Evolutionary conservation across 1,140 invertebrate genomes (phyloP), one percentile per base, ranked within the genome.

Genomic region (Diabrotica virgifera): DNA sequence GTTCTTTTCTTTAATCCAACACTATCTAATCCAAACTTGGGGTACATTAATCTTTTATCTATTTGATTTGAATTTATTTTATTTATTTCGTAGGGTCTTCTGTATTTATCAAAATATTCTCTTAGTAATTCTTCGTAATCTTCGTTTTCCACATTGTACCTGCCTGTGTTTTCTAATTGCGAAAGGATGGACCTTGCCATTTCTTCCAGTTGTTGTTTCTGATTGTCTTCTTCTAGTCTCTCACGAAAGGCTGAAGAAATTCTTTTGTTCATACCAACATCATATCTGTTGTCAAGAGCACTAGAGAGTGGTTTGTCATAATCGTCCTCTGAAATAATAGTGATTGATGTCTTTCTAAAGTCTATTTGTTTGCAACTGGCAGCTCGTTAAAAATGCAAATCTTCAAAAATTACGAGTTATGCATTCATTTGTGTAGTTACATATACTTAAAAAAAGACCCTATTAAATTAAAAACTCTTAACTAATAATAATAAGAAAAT

Each of bases 81-180:
- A 59, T 37, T 56, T 24, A 51, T 66, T 14, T 64, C 54, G 37
- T 60, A 63, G 52, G 76, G 69, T 60, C 76, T 80, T 73, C 85
- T 82, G 68, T 86, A 85, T 75, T 86, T 85, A 40, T 85, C 82
- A 84, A 84, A 87, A 37, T 86, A 77, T 63, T 85, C 80, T 54
- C 81, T 80, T 59, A 86, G 71, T 12, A 85, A 77, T 57, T 85
- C 76, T 24, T 82, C 82, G 65, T 85, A 85, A 63, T 84, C 82
- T 46, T 77, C 78, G 66, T 83, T 80, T 51, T 80, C 81, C 64
- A 84, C 80, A 59, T 79, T 74, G 51, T 79, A 77, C 63, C 79
- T 77, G 6, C 79, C 77, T 64, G 78, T 78, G 9, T 58, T 70
- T 64, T 80, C 83, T 66, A 83, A 80, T 67, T 82, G 82, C 35